Conservation (phyloP, 1,140 invertebrate genomes). For the Nymphalis io region DNA sequence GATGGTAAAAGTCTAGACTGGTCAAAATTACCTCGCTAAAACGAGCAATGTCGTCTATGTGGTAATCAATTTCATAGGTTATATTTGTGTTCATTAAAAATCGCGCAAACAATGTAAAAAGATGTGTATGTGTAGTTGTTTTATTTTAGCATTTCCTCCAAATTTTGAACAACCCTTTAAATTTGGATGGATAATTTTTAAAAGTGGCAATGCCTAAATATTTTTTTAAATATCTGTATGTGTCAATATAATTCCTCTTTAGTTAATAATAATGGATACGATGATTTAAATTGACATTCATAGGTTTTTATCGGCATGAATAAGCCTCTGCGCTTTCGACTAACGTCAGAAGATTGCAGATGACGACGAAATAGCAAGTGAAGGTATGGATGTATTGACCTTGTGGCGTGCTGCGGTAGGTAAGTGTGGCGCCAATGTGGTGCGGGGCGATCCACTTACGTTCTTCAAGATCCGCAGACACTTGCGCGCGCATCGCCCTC, state of each 20-base stretch:
- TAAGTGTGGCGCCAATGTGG: conserved; percentile 82
- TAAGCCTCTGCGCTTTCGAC: neutral
- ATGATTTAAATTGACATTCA: neutral
- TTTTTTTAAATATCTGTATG: neutral
- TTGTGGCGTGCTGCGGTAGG: conserved; percentile 85
- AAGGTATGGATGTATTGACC: conserved; percentile 74
- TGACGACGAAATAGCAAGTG: conserved; percentile 42
- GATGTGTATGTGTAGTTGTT: conserved; percentile 10
- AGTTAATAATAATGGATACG: neutral
- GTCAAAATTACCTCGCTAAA: neutral
- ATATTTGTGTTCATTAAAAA: neutral
- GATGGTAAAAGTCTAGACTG: too few species aligned
- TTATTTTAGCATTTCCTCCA: conserved; percentile 19
- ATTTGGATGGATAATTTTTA: conserved; percentile 19
- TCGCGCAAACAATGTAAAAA: neutral
- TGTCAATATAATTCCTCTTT: neutral
- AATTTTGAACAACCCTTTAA: conserved; percentile 22
- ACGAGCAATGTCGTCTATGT: neutral
- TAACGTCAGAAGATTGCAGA: conserved; percentile 16
- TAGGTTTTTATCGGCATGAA: neutral
- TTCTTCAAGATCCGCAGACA: conserved; percentile 92
- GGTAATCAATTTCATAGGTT: neutral
- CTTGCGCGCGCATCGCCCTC: conserved; percentile 85
- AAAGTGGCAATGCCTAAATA: neutral
- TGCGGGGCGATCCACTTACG: conserved; percentile 83